Conservation (phyloP, 53 echinoderm and acorn worm species). For the Temnopleurus reevesii region DNA sequence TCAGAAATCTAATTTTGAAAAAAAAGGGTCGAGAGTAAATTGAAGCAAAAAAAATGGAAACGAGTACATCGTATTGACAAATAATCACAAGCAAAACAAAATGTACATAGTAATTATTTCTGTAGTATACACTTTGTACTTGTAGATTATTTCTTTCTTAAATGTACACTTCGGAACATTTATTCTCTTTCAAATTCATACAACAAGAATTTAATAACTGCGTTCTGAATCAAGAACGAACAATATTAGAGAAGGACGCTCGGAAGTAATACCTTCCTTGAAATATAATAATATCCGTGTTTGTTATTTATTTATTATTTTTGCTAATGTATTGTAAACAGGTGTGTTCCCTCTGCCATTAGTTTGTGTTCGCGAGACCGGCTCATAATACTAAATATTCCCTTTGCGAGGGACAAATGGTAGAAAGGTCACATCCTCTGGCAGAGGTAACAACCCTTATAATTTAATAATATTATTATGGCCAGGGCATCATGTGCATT, state of each 20-base stretch:
- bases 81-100: not conserved
- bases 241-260: not conserved
- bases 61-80: not conserved
- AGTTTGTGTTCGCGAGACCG: not conserved
- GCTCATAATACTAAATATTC: no score
- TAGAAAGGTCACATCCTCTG: not conserved
- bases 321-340: not conserved
- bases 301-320: slow-evolving; percentile 27
- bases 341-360: not conserved
- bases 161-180: not conserved
- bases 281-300: not conserved
- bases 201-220: not conserved
- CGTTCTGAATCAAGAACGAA: not conserved
- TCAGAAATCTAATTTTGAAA: no score
- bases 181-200: not conserved
- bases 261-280: not conserved
- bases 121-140: slow-evolving; percentile 6
- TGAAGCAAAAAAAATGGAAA: not conserved
- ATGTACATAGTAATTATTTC: slow-evolving; percentile 17
- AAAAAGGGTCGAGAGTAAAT: no score
- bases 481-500: slow-evolving; percentile 50
- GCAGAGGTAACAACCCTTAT: not conserved
- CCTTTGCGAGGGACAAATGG: no score
- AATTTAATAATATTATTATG: slow-evolving; percentile 8
- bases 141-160: not conserved